Evolutionary conservation across 2,113 vertebrate species (phyloP), one percentile per base, ranked within the genome.

Genomic region (Melanostigma gelatinosum): DNA sequence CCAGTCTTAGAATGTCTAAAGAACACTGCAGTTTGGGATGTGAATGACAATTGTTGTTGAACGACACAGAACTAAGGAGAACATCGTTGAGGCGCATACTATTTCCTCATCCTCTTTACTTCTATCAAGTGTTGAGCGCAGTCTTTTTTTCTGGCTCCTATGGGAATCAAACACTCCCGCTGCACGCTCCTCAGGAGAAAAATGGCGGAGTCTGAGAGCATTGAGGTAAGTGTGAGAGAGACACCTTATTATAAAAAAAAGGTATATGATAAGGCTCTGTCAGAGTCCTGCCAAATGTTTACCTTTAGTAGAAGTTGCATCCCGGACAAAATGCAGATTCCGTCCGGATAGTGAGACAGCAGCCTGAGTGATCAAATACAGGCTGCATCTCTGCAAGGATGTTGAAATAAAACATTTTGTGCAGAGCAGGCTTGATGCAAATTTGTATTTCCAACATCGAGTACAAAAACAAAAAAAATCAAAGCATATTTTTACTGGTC

Each of bases 81-180:
- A 13, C 46, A 22, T 46, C 36, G 10, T 34, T 29, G 22, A 24
- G 46, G 63, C 36, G 55, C 64, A 29, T 8, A 2, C 62, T 9
- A 27, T 62, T 82, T 44, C 24, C 13, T 54, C 32, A 1, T 8
- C 52, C 44, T 58, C 24, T n/a, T 73, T 29, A 75, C 77, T 82
- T 84, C 78, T 71, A 5, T 72, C 69, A 68, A 61, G 83, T 82
- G 77, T 69, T 34, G 10, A 66, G 68, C 72, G 42, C 61, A 7
- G 74, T 75, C 68, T 75, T 75, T 75, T 75, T 68, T 55, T 42
- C 88, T 65, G 93, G 96, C 95, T 95, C 97, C 93, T 96, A 99
- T 99, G 98, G 98, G 98, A 96, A 97, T 98, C 88, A 98, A 97
- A 94, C 98, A 99, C 95, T 99, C 97, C 93, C 97, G 97, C 94